Conservation (phyloP, 2,797 vertebrate species). For the Catamblyrhynchus diadema region DNA sequence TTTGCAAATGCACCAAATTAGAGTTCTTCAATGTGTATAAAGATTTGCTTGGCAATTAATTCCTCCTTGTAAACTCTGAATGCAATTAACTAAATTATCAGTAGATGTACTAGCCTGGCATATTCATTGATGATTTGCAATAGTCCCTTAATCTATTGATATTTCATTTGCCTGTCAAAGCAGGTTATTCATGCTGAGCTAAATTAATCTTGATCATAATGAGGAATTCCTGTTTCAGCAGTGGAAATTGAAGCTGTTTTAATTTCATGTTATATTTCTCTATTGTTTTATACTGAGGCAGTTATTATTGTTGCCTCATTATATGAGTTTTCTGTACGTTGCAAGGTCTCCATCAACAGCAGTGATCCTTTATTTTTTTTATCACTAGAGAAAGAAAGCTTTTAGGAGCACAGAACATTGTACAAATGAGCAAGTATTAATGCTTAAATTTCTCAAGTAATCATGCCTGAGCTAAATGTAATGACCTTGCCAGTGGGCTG, state of each 20-base stretch:
- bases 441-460: constrained; percentile 5
- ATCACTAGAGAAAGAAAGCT: background rate
- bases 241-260: background rate
- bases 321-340: background rate
- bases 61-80: background rate
- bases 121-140: background rate
- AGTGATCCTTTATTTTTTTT: background rate
- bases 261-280: background rate
- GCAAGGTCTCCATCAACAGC: background rate
- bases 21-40: background rate
- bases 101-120: background rate
- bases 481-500: constrained; percentile 46
- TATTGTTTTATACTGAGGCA: background rate
- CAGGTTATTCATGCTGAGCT: background rate
- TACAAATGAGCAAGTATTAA: background rate
- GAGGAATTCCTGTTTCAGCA: background rate
- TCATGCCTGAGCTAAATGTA: background rate
- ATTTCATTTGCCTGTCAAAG: constrained; percentile 20
- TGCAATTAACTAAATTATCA: background rate
- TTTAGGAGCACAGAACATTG: background rate
- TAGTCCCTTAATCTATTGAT: background rate
- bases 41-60: background rate
- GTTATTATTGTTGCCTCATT: background rate
- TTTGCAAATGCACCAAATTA: background rate
- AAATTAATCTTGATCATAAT: background rate